Base-by-base conservation (phyloP, 2,888 invertebrate genomes). In the Spilosoma lubricipeda region DNA sequence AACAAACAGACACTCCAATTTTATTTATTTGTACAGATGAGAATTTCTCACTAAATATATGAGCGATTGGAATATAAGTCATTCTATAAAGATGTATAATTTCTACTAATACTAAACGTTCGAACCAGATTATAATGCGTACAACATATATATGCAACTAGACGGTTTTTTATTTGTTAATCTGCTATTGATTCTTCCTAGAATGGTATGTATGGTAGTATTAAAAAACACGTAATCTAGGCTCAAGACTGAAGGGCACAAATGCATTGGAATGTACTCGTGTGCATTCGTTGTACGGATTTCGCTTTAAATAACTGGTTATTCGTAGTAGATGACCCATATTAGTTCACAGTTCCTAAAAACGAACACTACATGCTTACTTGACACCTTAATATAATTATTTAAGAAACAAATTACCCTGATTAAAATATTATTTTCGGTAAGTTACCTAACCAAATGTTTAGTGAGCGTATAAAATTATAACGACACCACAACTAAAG, bases 401-500 rank as follows among this genome's bases (percentile, higher is more conserved):
- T 59, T 59, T 27, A 11, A 2, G 3, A 27, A 27, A 27, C 56
- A 23, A 52, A 23, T 56, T 3, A 2, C n/a, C 23, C 3, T 11
- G 52, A 56, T 56, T n/a, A n/a, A n/a, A 8, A 56, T 56, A 11
- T 56, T n/a, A n/a, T 56, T 56, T 56, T 56, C 23, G n/a, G 52
- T 56, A 11, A 11, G 23, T 56, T 56, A 23, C n/a, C n/a, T 5
- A 9, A 56, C 3, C 9, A 56, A n/a, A 56, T 3, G 9, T 23
- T n/a, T 65, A 56, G 70, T 72, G 56, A 72, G 66, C 73, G 70
- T 75, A 75, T 78, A 78, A 78, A 75, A 77, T 76, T 70, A 56
- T 83, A 67, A 80, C 71, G 59, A 33, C 52, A 75, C 74, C 71
- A 83, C 77, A 80, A 84, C 71, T 76, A 84, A 77, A 75, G 75